Conservation (phyloP, 2,888 invertebrate species). For the Andrena chrysosceles region DNA sequence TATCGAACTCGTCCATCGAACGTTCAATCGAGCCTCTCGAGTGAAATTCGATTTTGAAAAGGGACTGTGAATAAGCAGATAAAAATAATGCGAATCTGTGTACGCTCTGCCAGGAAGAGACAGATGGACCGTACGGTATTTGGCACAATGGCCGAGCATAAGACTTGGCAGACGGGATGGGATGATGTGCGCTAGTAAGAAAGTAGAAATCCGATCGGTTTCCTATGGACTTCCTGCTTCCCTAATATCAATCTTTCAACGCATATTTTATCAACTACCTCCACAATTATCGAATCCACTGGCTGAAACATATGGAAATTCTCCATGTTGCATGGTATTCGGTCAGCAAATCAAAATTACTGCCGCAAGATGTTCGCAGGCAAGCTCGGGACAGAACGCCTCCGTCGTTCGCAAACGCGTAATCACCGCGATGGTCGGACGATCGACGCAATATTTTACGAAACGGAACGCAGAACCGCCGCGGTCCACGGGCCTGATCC, state of each 20-base stretch:
- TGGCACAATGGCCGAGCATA: slow-evolving; percentile 72
- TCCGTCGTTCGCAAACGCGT: background rate
- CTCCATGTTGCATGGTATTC: background rate
- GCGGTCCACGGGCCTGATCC: slow-evolving; percentile 42
- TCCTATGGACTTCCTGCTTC: slow-evolving; percentile 61
- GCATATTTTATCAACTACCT: slow-evolving; percentile 1
- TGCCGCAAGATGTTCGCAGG: background rate
- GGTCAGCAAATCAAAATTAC: background rate
- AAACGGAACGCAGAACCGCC: slow-evolving; percentile 42
- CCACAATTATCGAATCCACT: background rate
- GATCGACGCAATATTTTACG: slow-evolving; percentile 24
- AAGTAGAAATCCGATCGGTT: slow-evolving; percentile 72
- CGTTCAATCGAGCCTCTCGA: background rate
- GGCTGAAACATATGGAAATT: background rate
- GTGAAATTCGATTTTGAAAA: slow-evolving; percentile 46
- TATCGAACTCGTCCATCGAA: background rate
- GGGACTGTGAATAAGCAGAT: slow-evolving; percentile 71
- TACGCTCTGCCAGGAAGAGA: slow-evolving; percentile 68
- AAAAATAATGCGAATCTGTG: slow-evolving; percentile 70
- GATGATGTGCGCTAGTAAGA: slow-evolving; percentile 66
- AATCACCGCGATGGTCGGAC: background rate
- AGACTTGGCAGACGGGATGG: slow-evolving; percentile 67
- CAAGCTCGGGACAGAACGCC: background rate
- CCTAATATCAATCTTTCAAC: slow-evolving; percentile 28
- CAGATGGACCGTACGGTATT: slow-evolving; percentile 72